Percentiles rank a stretch among this genome's conserved stretches.
phyloP scores from a whole-genome alignment of 37 sponge, comb jelly and placozoan genomes.

The Hexactinellida sp. region DNA sequence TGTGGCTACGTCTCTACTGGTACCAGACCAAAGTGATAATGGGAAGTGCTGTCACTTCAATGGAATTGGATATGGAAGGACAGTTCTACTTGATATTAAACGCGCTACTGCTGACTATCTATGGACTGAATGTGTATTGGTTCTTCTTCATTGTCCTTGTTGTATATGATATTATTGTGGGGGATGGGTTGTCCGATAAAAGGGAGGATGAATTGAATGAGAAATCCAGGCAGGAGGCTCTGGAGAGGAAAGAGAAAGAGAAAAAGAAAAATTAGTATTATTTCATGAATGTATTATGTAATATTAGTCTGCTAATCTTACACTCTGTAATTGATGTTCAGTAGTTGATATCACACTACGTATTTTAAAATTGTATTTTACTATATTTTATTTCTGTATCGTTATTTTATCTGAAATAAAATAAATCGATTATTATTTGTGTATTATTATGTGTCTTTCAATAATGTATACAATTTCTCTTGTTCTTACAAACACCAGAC shows the following conservation, averaged over 20 bases:
- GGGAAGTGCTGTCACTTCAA: slow-evolving; percentile 32
- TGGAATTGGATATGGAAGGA: slow-evolving; percentile 27
- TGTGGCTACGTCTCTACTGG: slow-evolving; percentile 69
- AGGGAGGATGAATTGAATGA: neutral
- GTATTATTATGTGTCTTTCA: too few relatives aligned
- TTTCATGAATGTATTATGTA: too few relatives aligned
- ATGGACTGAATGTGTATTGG: neutral
- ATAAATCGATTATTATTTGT: too few relatives aligned
- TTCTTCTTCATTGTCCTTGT: neutral
- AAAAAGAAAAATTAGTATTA: too few relatives aligned
- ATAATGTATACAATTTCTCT: too few relatives aligned
- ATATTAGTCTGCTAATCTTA: too few relatives aligned
- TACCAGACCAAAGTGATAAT: slow-evolving; percentile 55
- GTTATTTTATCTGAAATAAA: too few relatives aligned
- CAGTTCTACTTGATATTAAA: slow-evolving; percentile 54
- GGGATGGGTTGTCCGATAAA: neutral
- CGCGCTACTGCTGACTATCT: slow-evolving; percentile 35
- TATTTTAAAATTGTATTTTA: too few relatives aligned
- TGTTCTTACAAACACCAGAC: too few relatives aligned
- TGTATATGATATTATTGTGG: neutral
- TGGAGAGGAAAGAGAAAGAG: neutral
- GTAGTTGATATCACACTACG: too few relatives aligned
- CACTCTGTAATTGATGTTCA: too few relatives aligned
- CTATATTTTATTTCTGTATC: too few relatives aligned
- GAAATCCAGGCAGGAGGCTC: neutral